Base-by-base conservation (phyloP, 2,113 vertebrate genomes). In the Etheostoma spectabile region DNA sequence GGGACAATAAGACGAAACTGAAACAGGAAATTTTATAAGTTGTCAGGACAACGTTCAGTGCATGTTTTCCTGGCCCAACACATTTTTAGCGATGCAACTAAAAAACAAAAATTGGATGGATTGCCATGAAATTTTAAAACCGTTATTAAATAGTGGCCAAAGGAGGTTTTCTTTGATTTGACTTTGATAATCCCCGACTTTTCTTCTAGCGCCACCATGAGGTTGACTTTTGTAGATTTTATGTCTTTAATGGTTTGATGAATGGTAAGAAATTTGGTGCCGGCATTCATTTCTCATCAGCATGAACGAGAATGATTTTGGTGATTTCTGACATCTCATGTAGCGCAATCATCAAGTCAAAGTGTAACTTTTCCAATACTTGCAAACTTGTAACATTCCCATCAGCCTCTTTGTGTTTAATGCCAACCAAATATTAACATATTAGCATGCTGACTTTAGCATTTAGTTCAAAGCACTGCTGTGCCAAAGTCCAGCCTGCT, bases 1-100 rank as follows among this genome's bases (percentile, higher is more conserved):
- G 45, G 27, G 72, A 83, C 84, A 70, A 86, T 62, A 42, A 65
- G 15, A 6, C 70, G 35, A 77, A 81, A 27, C n/a, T 64, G 14
- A 76, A 79, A 65, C 4, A 27, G 65, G 57, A 75, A n/a, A n/a
- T 46, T 51, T 53, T 75, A 16, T 13, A 18, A 3, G 61, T 65
- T 72, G 42, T 35, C 22, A 0, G 69, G 69, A 52, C 57, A 30
- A 60, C 63, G 16, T 5, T 77, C 42, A 38, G 15, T 15, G 49
- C 27, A 42, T 59, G 64, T 69, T 38, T 56, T 57, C n/a, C 49
- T 56, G 55, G 14, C 15, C 2, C 27, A 21, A 16, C 15, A 19
- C 3, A 13, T 15, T 53, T 52, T 19, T 19, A 49, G 63, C 12
- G 5, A 14, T 21, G 6, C 8, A 12, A 33, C 22, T 56, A 51